Conservation (phyloP, 2,797 vertebrate genomes). For the Sebastes taczanowskii region DNA sequence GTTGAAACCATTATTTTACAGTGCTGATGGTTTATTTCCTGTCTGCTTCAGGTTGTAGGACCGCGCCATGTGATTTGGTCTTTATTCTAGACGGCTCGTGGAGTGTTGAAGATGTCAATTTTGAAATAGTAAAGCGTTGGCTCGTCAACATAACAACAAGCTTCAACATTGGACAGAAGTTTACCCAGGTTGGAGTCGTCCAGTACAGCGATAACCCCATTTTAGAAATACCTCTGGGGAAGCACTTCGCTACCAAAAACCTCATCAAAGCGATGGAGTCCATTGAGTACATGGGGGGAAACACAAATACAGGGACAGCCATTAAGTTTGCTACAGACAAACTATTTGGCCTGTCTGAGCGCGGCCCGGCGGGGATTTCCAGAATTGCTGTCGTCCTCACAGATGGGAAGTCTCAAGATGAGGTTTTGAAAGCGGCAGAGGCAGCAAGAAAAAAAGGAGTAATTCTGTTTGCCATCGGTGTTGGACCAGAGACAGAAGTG, state of each 20-base stretch:
- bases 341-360: constrained; percentile 92
- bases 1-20: background rate
- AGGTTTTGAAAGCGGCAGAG: constrained; percentile 90
- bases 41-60: constrained; percentile 91
- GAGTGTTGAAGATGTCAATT: constrained; percentile 96
- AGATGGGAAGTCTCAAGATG: constrained; percentile 97
- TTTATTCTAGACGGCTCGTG: constrained; percentile 98
- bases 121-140: constrained; percentile 97
- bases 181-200: constrained; percentile 96
- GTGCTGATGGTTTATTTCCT: constrained; percentile 32
- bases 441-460: constrained; percentile 92
- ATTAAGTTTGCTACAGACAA: constrained; percentile 94
- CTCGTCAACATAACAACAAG: constrained; percentile 95
- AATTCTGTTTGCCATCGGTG: constrained; percentile 95
- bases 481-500: constrained; percentile 92
- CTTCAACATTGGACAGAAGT: constrained; percentile 96
- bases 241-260: constrained; percentile 83
- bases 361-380: constrained; percentile 85
- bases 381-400: constrained; percentile 97
- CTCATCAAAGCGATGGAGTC: constrained; percentile 89
- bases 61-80: constrained; percentile 93
- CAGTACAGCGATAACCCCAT: constrained; percentile 96
- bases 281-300: constrained; percentile 94
- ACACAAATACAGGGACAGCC: constrained; percentile 93
- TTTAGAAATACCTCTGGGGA: constrained; percentile 93